phyloP scores from a whole-genome alignment of 1,140 invertebrate genomes.

The Drosophila seguyi region DNA sequence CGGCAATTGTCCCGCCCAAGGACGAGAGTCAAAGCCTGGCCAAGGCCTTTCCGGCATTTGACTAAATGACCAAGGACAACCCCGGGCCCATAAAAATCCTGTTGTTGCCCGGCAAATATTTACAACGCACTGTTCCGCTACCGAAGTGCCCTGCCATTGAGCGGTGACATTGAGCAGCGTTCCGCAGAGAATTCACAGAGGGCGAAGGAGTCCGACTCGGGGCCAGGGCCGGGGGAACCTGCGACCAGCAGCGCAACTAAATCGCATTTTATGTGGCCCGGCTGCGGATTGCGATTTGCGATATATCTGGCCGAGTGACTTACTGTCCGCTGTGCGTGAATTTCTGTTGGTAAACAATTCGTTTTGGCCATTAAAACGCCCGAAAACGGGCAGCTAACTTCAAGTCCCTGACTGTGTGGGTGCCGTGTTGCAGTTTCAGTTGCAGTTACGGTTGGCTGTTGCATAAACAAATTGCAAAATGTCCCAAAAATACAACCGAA shows the following conservation, averaged over 20 bases:
- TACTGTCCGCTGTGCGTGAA: constrained; percentile 69
- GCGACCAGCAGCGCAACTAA: constrained; percentile 72
- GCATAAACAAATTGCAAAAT: constrained; percentile 61
- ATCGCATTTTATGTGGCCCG: constrained; percentile 65
- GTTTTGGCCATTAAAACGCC: constrained; percentile 75
- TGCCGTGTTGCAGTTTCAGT: constrained; percentile 21
- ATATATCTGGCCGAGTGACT: constrained; percentile 33
- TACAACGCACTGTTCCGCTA: constrained; percentile 65
- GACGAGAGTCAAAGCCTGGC: constrained; percentile 53
- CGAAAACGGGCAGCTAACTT: constrained; percentile 27
- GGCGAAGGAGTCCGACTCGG: constrained; percentile 5
- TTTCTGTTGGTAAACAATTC: constrained; percentile 69
- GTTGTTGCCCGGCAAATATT: constrained; percentile 63
- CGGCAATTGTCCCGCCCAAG: constrained; percentile 21
- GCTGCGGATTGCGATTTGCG: constrained; percentile 19
- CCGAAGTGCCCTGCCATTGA: constrained; percentile 57
- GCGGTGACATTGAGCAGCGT: constrained; percentile 29
- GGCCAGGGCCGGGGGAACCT: neutral
- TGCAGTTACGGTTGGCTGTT: constrained; percentile 17
- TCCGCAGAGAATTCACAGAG: constrained; percentile 1
- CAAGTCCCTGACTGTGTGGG: constrained; percentile 18
- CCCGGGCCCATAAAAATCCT: constrained; percentile 45
- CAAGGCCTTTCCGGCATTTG: constrained; percentile 30
- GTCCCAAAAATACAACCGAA: constrained; percentile 23
- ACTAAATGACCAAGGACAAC: constrained; percentile 62